phyloP scores from a whole-genome alignment of 1,140 invertebrate species.

The Drosophila rufa region DNA sequence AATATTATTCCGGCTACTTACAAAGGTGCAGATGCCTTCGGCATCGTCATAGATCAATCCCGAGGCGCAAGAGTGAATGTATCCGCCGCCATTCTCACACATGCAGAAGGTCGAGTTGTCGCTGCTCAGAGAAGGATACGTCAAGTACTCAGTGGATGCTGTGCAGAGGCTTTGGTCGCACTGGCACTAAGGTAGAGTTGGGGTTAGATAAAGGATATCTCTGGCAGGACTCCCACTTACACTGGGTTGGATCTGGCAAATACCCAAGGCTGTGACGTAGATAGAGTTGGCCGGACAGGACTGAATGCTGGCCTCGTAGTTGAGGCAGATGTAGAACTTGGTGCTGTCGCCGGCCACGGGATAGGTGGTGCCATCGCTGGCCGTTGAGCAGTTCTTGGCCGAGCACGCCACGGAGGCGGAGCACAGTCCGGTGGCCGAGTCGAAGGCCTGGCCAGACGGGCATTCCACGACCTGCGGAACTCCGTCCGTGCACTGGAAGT shows the following conservation, averaged over 20 bases:
- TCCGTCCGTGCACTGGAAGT: constrained; percentile 67
- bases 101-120: constrained; percentile 56
- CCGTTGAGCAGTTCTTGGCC: constrained; percentile 34
- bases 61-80: constrained; percentile 24
- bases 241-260: constrained; percentile 56
- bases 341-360: constrained; percentile 36
- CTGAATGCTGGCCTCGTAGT: constrained; percentile 30
- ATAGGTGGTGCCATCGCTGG: constrained; percentile 18
- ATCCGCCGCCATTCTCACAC: constrained; percentile 46
- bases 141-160: background rate
- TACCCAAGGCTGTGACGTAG: background rate
- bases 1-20: constrained; percentile 16
- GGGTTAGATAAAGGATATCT: no score
- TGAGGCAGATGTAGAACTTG: constrained; percentile 47
- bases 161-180: constrained; percentile 65
- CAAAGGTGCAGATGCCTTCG: constrained; percentile 34
- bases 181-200: constrained; percentile 10
- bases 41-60: constrained; percentile 35
- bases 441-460: constrained; percentile 41
- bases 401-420: constrained; percentile 24
- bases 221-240: constrained; percentile 45
- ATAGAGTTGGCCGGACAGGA: constrained; percentile 28
- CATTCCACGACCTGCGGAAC: constrained; percentile 57
- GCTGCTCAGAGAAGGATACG: constrained; percentile 33
- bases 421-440: constrained; percentile 30